Conservation (phyloP, 2,113 vertebrate species). For the Formicarius rufipectus region DNA sequence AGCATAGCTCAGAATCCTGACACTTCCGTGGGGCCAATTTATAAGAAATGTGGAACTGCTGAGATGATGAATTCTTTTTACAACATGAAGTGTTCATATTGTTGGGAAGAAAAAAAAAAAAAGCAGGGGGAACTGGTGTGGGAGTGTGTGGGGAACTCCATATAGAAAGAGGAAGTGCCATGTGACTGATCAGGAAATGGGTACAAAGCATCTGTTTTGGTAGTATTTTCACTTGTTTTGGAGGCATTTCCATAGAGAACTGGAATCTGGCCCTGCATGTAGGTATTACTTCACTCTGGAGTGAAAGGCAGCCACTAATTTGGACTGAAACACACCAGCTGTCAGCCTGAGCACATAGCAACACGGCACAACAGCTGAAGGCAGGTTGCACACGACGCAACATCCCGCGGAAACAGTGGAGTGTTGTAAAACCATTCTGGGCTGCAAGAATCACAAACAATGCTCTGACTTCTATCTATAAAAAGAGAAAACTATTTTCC, state of each 20-base stretch:
- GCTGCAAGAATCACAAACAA: not conserved
- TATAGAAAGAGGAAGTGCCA: conserved; percentile 37
- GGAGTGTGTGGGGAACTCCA: conserved; percentile 5
- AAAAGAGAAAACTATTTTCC: not conserved
- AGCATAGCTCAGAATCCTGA: conserved; percentile 3
- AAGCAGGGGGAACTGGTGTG: not conserved
- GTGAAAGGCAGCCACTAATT: conserved; percentile 4
- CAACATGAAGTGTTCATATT: not conserved
- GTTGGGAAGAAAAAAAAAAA: not conserved
- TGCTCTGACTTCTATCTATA: not conserved
- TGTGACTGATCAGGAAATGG: conserved; percentile 51
- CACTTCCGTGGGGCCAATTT: not conserved
- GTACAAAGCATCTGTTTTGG: conserved; percentile 24
- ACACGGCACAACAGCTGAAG: conserved; percentile 14
- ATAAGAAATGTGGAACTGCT: not conserved
- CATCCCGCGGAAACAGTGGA: not conserved
- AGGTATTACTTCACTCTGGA: conserved; percentile 21
- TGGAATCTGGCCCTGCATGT: not conserved
- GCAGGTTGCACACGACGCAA: not conserved
- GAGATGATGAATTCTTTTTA: conserved; percentile 24
- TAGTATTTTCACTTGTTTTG: conserved; percentile 61
- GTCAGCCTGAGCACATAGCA: conserved; percentile 24
- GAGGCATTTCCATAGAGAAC: conserved; percentile 59
- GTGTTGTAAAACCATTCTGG: not conserved
- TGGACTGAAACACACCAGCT: not conserved